Percentiles rank a stretch among this genome's conserved stretches.
Evolutionary conservation across 2,888 invertebrate genomes (phyloP).

Genomic region (Zygaena filipendulae): DNA sequence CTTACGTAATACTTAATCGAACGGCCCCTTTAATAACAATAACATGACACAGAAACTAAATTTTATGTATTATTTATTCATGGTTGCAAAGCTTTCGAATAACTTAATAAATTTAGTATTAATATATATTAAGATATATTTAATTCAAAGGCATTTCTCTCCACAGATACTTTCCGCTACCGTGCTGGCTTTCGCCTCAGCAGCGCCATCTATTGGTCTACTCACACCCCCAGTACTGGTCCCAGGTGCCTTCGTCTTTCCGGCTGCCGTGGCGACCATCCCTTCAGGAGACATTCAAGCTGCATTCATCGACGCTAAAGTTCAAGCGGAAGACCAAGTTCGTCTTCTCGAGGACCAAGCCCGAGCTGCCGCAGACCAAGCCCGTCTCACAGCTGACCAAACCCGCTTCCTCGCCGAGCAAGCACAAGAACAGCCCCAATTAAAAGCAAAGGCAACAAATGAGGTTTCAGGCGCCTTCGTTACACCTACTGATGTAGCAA

Average conservation of each 20-base stretch:
- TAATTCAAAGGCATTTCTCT: conserved; percentile 1
- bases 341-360: conserved; percentile 26
- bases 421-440: too few relatives aligned
- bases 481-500: conserved; percentile 26
- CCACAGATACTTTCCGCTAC: conserved; percentile 39
- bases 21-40: too few relatives aligned
- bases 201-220: conserved; percentile 34
- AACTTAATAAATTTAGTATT: too few relatives aligned
- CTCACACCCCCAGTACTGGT: conserved; percentile 12
- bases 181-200: conserved; percentile 38
- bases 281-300: conserved; percentile 49
- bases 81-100: too few relatives aligned
- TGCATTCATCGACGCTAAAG: conserved; percentile 46
- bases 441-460: too few relatives aligned
- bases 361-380: conserved; percentile 32
- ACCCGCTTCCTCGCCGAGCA: conserved; percentile 32
- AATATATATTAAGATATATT: conserved; percentile 1
- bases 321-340: conserved; percentile 22
- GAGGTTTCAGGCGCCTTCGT: conserved; percentile 18
- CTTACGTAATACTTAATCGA: too few relatives aligned
- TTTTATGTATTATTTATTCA: too few relatives aligned
- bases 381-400: conserved; percentile 32
- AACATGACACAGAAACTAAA: too few relatives aligned
- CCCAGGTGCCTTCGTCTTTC: conserved; percentile 19
- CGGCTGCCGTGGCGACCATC: conserved; percentile 30